phyloP scores from a whole-genome alignment of 2,888 invertebrate species.

The Nephrotoma appendiculata region DNA sequence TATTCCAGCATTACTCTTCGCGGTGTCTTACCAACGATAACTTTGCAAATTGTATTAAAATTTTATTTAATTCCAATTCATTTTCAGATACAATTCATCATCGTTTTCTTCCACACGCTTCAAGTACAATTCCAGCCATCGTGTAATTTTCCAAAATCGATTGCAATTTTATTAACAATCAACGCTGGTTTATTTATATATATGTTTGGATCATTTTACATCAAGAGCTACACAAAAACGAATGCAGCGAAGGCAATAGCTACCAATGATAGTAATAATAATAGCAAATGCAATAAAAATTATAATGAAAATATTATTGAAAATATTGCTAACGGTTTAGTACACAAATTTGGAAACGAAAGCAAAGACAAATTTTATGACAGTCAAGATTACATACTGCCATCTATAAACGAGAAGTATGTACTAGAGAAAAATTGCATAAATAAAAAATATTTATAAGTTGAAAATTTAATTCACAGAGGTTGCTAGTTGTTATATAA shows the following conservation, averaged over 20 bases:
- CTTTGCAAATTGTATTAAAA: neutral
- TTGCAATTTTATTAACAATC: conserved; percentile 48
- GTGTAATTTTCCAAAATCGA: conserved; percentile 55
- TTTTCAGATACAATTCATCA: conserved; percentile 54
- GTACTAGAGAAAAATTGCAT: neutral
- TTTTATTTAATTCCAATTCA: conserved; percentile 17
- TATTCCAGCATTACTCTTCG: no score
- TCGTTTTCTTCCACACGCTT: conserved; percentile 57
- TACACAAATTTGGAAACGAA: neutral
- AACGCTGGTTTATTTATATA: conserved; percentile 60
- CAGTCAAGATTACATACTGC: neutral
- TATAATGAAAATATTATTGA: neutral
- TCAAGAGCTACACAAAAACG: conserved; percentile 38
- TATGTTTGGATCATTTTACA: conserved; percentile 64
- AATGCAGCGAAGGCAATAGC: conserved; percentile 1
- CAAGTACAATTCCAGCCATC: conserved; percentile 47
- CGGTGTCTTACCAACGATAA: neutral
- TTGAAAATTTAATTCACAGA: neutral
- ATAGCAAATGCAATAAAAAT: conserved; percentile 1
- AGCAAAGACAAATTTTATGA: neutral
- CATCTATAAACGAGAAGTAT: neutral
- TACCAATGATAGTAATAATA: neutral
- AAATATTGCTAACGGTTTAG: neutral
- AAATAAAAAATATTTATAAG: neutral
- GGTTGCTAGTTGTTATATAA: neutral